These are phyloP conservation scores for Lemur catta DNA, from an alignment of 2,797 vertebrate genomes.

Conservation along the genomic window DNA sequence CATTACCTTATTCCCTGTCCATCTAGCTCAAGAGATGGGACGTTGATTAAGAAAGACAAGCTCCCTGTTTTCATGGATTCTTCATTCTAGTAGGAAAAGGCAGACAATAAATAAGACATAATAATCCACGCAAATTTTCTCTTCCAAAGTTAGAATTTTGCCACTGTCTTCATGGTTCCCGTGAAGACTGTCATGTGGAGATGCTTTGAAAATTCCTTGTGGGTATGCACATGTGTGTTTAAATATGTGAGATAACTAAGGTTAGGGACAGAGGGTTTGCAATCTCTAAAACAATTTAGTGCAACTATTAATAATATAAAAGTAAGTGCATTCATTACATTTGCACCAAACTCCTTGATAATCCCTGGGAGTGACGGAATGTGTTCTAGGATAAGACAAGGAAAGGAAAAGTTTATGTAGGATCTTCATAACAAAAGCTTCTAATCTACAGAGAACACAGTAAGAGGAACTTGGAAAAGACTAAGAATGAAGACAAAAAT, in stretches of 20 bases:
- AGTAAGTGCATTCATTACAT: not conserved
- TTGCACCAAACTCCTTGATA: too few species aligned
- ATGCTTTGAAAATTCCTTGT: not conserved
- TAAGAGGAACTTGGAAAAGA: not conserved
- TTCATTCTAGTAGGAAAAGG: not conserved
- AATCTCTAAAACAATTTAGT: not conserved
- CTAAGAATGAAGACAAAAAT: too few species aligned
- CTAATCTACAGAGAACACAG: not conserved
- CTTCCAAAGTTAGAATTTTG: too few species aligned
- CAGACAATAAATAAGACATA: not conserved
- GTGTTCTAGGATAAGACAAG: not conserved
- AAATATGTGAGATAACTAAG: not conserved
- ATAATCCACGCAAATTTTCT: not conserved
- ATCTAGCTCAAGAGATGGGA: fast-evolving
- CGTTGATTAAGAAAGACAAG: fast-evolving
- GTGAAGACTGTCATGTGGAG: not conserved
- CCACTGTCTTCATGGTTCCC: too few species aligned
- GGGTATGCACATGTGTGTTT: not conserved
- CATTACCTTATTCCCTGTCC: fast-evolving
- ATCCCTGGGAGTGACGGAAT: not conserved
- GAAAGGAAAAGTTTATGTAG: not conserved
- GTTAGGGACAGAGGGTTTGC: not conserved
- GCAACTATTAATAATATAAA: not conserved
- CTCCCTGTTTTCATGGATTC: not conserved
- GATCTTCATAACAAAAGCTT: not conserved